A percentile compares a stretch with the other conserved stretches of the same genome.
Conservation (phyloP, 2,888 invertebrate genomes). For the Tenodera sinensis region DNA sequence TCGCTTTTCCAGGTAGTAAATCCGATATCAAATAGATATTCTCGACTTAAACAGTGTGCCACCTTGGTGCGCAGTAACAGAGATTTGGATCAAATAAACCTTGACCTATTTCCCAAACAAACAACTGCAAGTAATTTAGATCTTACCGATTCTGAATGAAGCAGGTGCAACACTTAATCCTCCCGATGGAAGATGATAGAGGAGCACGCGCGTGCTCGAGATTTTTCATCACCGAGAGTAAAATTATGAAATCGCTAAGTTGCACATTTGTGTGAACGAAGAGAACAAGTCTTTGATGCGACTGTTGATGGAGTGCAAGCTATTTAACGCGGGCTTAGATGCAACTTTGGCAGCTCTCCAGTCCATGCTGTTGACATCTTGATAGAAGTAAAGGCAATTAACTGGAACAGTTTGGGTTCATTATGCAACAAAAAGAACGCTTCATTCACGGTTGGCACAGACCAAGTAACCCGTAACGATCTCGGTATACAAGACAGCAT, state of each 20-base stretch:
- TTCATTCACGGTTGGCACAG: background rate
- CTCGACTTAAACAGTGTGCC: too few species aligned
- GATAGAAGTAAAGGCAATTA: slow-evolving; percentile 7
- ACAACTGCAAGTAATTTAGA: too few species aligned
- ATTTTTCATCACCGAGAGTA: background rate
- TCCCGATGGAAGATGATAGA: background rate
- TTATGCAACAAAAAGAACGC: background rate
- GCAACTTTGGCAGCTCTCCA: background rate
- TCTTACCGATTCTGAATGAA: background rate
- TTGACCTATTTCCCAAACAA: too few species aligned
- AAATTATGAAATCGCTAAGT: background rate
- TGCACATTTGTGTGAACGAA: background rate
- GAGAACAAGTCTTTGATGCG: background rate
- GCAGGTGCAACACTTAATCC: background rate
- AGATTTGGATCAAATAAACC: too few species aligned
- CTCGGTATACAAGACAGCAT: background rate
- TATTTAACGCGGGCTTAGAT: background rate
- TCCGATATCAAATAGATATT: too few species aligned
- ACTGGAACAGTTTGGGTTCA: background rate
- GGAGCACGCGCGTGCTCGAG: too few species aligned
- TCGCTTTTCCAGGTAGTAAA: too few species aligned
- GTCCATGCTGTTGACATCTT: slow-evolving; percentile 1
- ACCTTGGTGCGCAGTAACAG: too few species aligned
- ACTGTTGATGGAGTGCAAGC: background rate
- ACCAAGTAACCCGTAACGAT: too few species aligned